Base-by-base conservation (phyloP, 1,140 invertebrate genomes). In the Cyphomyrmex costatus region DNA sequence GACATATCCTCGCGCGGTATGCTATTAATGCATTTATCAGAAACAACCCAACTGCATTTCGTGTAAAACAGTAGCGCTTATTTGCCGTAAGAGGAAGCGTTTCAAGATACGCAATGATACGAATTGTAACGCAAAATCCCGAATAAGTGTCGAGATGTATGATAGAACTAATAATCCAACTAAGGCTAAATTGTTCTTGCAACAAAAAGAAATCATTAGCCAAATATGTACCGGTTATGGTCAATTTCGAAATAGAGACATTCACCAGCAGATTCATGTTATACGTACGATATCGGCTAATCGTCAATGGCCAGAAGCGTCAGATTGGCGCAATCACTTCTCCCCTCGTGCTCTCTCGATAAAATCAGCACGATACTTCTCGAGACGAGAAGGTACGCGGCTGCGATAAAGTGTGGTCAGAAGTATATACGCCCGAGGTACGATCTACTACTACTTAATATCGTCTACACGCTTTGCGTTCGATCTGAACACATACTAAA, bases 401-500 rank as follows among this genome's bases (percentile, higher is more conserved):
- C 14, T 46, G 33, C 71, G 63, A 79, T 84, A 84, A 85, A 73
- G 76, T 56, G 42, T 33, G 68, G 86, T 24, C 53, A 21, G 66
- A 63, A 65, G 66, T 66, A 63, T 63, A 85, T 49, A 71, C 46
- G 86, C 56, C 74, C 49, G 51, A 61, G 76, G 85, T 88, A 78
- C 86, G 33, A 78, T 70, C 73, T 49, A 68, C 65, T 85, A 87
- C 86, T 85, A 85, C 86, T 87, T 85, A 87, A 85, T 85, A 56
- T 36, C 65, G 51, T 65, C 73, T 87, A 68, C 82, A 63, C 27
- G 36, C 49, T 58, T 71, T 33, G 27, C 77, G 30, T 51, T 65
- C 87, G 80, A 89, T 76, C 86, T 89, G 89, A 91, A 87, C 90
- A 92, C 83, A 79, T 90, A 91, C 92, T 93, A 93, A n/a, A n/a